Conservation (phyloP, 2,797 vertebrate genomes). For the Oryzias sinensis region DNA sequence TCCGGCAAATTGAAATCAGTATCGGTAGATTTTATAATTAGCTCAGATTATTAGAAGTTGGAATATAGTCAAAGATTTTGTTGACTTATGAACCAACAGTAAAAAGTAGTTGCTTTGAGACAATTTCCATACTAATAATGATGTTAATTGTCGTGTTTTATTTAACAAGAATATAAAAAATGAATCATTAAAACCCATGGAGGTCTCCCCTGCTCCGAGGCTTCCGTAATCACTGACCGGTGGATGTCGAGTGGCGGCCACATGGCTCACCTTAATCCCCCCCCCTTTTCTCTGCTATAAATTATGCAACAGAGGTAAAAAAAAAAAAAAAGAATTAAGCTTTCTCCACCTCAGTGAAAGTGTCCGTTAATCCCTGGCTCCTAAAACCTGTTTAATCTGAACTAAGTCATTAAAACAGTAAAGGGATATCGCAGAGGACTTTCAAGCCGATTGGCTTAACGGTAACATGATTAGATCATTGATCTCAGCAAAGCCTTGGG, state of each 20-base stretch:
- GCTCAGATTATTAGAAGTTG: neutral
- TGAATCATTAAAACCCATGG: conserved; percentile 4
- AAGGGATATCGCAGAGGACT: conserved; percentile 81
- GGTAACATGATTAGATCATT: conserved; percentile 84
- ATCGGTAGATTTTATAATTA: conserved; percentile 41
- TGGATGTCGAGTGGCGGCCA: conserved; percentile 50
- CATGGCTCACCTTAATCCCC: conserved; percentile 61
- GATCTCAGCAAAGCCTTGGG: conserved; percentile 76
- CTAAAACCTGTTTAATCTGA: conserved; percentile 79
- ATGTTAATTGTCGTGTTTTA: conserved; percentile 8
- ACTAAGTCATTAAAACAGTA: conserved; percentile 81
- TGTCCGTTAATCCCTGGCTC: conserved; percentile 76
- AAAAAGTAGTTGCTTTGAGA: conserved; percentile 11
- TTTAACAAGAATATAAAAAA: conserved; percentile 8
- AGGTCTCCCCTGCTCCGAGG: conserved; percentile 37
- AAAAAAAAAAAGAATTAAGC: conserved; percentile 42
- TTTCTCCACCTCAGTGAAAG: conserved; percentile 70
- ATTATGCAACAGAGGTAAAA: conserved; percentile 63
- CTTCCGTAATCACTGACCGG: conserved; percentile 61
- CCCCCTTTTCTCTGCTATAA: conserved; percentile 63
- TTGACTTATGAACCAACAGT: conserved; percentile 25
- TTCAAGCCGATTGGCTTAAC: conserved; percentile 76
- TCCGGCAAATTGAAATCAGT: conserved; percentile 37
- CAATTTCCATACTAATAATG: neutral
- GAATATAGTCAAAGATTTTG: conserved; percentile 15